These are phyloP conservation scores for Pharmacophagus antenor DNA, from an alignment of 2,888 invertebrate species.

Conservation along the genomic window DNA sequence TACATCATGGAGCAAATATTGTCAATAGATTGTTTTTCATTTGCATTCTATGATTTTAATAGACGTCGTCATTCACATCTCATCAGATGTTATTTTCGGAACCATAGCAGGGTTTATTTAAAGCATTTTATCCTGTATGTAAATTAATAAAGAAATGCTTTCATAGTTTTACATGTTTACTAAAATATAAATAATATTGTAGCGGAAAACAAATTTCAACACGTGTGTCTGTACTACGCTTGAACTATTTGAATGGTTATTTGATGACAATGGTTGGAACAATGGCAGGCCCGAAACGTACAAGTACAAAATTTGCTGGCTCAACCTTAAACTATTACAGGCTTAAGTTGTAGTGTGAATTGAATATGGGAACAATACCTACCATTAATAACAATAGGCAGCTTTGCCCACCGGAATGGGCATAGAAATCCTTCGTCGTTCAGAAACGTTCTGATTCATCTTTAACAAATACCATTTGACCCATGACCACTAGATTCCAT, in stretches of 20 bases:
- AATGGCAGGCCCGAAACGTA: constrained; percentile 13
- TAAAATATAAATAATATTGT: not conserved
- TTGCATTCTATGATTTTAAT: too few relatives aligned
- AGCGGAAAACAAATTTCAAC: not conserved
- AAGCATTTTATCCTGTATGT: too few relatives aligned
- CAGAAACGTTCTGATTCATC: not conserved
- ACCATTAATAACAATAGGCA: not conserved
- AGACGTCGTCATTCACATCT: too few relatives aligned
- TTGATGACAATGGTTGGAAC: constrained; percentile 4
- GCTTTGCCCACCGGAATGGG: not conserved
- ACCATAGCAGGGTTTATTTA: too few relatives aligned
- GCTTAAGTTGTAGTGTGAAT: constrained; percentile 6
- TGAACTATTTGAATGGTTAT: not conserved
- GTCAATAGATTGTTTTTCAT: too few relatives aligned
- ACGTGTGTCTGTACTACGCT: not conserved
- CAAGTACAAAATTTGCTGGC: constrained; percentile 6
- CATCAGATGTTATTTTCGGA: too few relatives aligned
- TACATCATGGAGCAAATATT: too few relatives aligned
- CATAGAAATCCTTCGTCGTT: not conserved
- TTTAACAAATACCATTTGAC: not conserved
- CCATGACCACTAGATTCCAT: not conserved
- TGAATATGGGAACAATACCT: constrained; percentile 10
- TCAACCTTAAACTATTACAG: constrained; percentile 12
- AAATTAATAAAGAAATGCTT: too few relatives aligned
- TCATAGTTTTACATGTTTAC: not conserved